A percentile compares a stretch with the other conserved stretches of the same genome.
Conservation (phyloP, 2,888 invertebrate species). For the Carpatolechia fugitivella region DNA sequence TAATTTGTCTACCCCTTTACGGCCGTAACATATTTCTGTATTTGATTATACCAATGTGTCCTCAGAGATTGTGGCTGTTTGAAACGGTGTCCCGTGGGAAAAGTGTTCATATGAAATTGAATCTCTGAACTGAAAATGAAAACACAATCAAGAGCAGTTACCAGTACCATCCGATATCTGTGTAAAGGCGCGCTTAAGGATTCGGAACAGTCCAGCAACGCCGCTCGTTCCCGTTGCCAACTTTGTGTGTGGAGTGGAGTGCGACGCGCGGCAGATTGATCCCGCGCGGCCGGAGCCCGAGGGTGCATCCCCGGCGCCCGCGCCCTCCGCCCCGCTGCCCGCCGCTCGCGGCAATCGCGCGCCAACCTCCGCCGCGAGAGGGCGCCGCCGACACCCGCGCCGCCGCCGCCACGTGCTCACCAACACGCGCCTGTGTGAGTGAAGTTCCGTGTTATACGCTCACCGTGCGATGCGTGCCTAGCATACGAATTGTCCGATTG, state of each 20-base stretch:
- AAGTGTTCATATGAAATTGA: too few species aligned
- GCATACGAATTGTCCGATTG: slow-evolving; percentile 59
- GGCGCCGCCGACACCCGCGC: slow-evolving; percentile 56
- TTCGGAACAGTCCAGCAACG: background rate
- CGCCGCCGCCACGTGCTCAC: slow-evolving; percentile 45
- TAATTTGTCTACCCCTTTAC: too few species aligned
- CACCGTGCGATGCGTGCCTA: slow-evolving; percentile 61
- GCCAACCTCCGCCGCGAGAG: slow-evolving; percentile 72
- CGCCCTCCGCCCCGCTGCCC: slow-evolving; percentile 45
- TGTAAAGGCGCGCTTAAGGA: too few species aligned
- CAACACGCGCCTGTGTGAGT: slow-evolving; percentile 56
- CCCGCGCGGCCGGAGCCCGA: slow-evolving; percentile 25
- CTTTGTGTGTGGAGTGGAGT: too few species aligned
- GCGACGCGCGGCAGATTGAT: slow-evolving; percentile 34
- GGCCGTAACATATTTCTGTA: too few species aligned
- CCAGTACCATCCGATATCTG: too few species aligned
- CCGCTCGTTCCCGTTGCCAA: background rate
- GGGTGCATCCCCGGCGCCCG: slow-evolving; percentile 7
- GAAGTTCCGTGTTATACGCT: slow-evolving; percentile 66
- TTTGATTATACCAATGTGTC: too few species aligned
- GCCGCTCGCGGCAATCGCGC: slow-evolving; percentile 64
- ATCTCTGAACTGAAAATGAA: too few species aligned
- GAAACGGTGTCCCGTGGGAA: too few species aligned
- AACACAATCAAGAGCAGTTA: too few species aligned
- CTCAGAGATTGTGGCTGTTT: too few species aligned